A percentile compares a stretch with the other conserved stretches of the same genome.
Evolutionary conservation across 2,113 vertebrate genomes (phyloP).

Genomic region (Pelecanoides urinatrix): DNA sequence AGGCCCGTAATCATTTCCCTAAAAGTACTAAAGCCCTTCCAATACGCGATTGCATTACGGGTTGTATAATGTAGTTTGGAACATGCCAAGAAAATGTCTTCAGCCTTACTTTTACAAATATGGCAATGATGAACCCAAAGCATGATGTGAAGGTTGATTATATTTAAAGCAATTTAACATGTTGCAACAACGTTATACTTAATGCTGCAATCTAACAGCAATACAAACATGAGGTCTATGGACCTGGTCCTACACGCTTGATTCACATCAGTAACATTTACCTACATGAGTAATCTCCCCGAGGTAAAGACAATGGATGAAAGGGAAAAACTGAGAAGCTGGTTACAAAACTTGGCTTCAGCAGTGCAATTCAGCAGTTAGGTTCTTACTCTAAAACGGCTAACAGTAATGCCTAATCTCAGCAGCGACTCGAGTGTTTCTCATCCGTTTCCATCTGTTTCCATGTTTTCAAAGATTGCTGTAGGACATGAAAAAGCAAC

Average conservation of each 20-base stretch:
- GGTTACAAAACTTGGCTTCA: neutral
- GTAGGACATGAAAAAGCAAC: neutral
- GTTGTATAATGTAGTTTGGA: neutral
- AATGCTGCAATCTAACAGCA: neutral
- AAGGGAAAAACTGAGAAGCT: neutral
- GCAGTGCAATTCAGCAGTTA: neutral
- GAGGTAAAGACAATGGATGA: neutral
- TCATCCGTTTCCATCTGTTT: fast-evolving
- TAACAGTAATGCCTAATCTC: neutral
- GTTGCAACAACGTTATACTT: neutral
- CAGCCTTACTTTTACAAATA: conserved; percentile 1
- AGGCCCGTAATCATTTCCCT: neutral
- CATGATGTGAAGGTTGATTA: neutral
- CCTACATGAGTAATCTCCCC: neutral
- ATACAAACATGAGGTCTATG: neutral
- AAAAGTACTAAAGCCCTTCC: neutral
- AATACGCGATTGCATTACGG: neutral
- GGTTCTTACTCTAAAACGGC: neutral
- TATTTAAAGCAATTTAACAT: neutral
- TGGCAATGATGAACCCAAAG: conserved; percentile 25
- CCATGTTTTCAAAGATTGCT: neutral
- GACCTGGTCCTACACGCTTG: neutral
- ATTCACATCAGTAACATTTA: neutral
- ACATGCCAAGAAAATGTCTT: conserved; percentile 19
- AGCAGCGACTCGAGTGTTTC: fast-evolving